Evolutionary conservation across 1,140 invertebrate species (phyloP), one percentile per base, ranked within the genome.

Genomic region (Panagrolaimus sp.): DNA sequence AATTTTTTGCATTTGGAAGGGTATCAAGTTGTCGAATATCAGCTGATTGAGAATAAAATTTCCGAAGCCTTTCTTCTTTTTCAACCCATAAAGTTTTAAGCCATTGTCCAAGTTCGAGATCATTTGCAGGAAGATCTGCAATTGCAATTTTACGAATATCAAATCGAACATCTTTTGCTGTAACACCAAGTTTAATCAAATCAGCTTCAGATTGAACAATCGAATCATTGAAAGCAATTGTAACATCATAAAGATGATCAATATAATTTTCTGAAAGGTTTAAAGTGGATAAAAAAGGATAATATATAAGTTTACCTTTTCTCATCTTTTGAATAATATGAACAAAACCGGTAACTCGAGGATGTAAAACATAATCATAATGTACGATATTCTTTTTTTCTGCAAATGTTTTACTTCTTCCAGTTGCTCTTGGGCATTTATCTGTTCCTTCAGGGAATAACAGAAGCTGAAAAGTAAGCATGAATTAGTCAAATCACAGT

Each of bases 401-500:
- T 1, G 91, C 91, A 84, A 88, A 93, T 58, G 85, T 85, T 74
- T 91, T 87, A 71, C 91, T 93, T 65, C 87, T 89, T 44, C 83
- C 84, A 72, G 88, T 89, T 65, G 90, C 91, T 38, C 84, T 86
- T n/a, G 84, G 84, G 21, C 90, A 91, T 28, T 93, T 85, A 83
- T 94, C 91, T 0, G 91, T 94, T 3, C 92, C 92, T 85, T 94
- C 92, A 0, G 91, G 91, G 81, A 93, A 94, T 68, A 94, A 86
- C 15, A 93, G 84, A 32, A 94, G 79, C 84, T 86, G 72, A 69
- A 82, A 79, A 65, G 47, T n/a, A n/a, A n/a, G n/a, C n/a, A n/a
- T n/a, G n/a, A n/a, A n/a, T n/a, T n/a, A n/a, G n/a, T n/a, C n/a
- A n/a, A n/a, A n/a, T n/a, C n/a, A 10, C 55, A 62, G 17, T 21